Percentiles rank a stretch among this genome's conserved stretches.
phyloP scores from a whole-genome alignment of 2,888 invertebrate genomes.

The Caprella mutica region DNA sequence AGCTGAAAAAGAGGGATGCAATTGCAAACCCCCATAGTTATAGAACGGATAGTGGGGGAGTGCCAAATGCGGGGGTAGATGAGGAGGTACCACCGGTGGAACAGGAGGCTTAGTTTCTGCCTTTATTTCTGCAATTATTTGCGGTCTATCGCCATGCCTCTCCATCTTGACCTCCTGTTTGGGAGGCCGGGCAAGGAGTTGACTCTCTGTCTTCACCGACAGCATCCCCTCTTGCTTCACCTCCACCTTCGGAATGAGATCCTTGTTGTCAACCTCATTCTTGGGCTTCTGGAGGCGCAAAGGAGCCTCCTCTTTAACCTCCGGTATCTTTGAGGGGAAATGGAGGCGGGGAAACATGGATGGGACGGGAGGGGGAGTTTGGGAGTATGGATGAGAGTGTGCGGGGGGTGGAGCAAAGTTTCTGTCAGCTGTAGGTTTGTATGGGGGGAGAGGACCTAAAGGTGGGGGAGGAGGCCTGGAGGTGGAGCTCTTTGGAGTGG shows the following conservation, averaged over 20 bases:
- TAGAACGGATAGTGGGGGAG: slow-evolving; percentile 13
- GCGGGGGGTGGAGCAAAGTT: slow-evolving; percentile 18
- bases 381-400: slow-evolving; percentile 25
- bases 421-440: neutral
- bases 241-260: neutral
- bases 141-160: slow-evolving; percentile 19
- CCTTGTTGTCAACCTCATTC: slow-evolving; percentile 4
- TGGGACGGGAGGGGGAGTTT: slow-evolving; percentile 1
- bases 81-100: neutral
- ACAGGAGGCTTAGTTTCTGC: slow-evolving; percentile 9
- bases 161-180: slow-evolving; percentile 16
- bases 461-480: too few relatives aligned
- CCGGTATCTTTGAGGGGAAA: neutral
- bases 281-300: slow-evolving; percentile 12
- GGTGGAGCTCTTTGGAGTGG: slow-evolving; percentile 8
- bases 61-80: slow-evolving; percentile 3
- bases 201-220: slow-evolving; percentile 7
- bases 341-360: slow-evolving; percentile 4
- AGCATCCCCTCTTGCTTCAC: slow-evolving; percentile 3
- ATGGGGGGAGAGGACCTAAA: neutral
- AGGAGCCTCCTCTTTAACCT: slow-evolving; percentile 7
- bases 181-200: neutral
- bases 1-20: slow-evolving; percentile 9
- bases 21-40: slow-evolving; percentile 1
- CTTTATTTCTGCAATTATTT: slow-evolving; percentile 33